phyloP scores from a whole-genome alignment of 2,888 invertebrate species.

The Dascillus cervinus region DNA sequence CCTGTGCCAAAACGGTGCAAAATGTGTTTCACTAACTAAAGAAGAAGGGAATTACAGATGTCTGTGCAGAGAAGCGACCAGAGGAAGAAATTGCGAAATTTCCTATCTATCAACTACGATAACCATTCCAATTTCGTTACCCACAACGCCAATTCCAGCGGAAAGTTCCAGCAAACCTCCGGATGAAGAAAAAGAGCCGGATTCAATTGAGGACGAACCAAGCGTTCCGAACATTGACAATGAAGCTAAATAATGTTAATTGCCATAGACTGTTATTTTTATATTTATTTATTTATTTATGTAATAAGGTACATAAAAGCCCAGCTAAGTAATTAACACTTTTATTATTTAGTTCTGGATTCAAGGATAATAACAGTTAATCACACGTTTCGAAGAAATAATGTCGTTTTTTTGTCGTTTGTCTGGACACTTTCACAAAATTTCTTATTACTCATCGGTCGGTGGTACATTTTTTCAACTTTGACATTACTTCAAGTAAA shows the following conservation, averaged over 20 bases:
- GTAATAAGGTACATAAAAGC: conserved; percentile 4
- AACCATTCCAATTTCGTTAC: conserved; percentile 12
- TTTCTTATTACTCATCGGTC: too few relatives aligned
- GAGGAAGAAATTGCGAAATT: conserved; percentile 70
- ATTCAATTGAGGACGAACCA: not conserved
- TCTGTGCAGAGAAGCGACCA: conserved; percentile 64
- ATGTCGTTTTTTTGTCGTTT: too few relatives aligned
- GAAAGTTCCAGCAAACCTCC: too few relatives aligned
- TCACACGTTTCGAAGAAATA: too few relatives aligned
- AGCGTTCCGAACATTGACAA: conserved; percentile 10
- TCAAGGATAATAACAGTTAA: too few relatives aligned
- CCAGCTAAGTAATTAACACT: too few relatives aligned
- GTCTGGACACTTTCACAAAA: too few relatives aligned
- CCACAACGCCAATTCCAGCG: not conserved
- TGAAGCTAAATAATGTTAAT: conserved; percentile 11
- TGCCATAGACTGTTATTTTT: conserved; percentile 5
- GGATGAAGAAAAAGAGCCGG: too few relatives aligned
- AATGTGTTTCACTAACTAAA: conserved; percentile 69
- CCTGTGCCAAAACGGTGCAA: conserved; percentile 72
- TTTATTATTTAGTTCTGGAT: too few relatives aligned
- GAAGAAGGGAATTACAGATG: conserved; percentile 73
- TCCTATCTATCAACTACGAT: conserved; percentile 49
- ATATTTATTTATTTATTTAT: conserved; percentile 16
- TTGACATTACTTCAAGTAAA: too few relatives aligned
- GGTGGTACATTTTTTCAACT: too few relatives aligned